These are phyloP conservation scores for Tridacna crocea DNA, from an alignment of 2,888 invertebrate species.

Conservation along the genomic window DNA sequence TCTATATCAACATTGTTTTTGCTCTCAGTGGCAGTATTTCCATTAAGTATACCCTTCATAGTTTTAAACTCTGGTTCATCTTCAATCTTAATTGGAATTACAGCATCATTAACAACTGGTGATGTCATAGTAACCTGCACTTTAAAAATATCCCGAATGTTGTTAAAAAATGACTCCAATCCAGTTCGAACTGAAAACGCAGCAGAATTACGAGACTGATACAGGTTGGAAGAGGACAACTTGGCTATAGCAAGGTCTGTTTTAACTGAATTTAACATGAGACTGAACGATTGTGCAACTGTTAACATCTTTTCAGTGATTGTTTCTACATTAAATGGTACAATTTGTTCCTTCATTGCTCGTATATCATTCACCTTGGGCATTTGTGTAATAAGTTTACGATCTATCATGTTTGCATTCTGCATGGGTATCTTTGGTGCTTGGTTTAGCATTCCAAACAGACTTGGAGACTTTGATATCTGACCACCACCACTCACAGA, in stretches of 20 bases:
- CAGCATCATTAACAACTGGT: conserved; percentile 17
- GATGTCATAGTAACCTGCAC: conserved; percentile 39
- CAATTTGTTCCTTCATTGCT: conserved; percentile 18
- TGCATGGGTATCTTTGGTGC: not conserved
- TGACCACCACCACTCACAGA: not conserved
- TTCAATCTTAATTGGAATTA: conserved; percentile 28
- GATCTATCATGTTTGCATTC: not conserved
- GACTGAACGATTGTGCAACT: conserved; percentile 54
- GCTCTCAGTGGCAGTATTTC: not conserved
- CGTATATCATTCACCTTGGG: conserved; percentile 4
- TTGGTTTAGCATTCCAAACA: conserved; percentile 3
- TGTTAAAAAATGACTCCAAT: conserved; percentile 58
- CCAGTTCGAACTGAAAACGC: conserved; percentile 53
- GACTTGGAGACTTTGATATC: not conserved
- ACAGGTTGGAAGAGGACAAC: conserved; percentile 45
- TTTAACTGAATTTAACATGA: conserved; percentile 59
- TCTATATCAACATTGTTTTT: conserved; percentile 4
- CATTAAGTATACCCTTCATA: not conserved
- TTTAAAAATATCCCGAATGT: conserved; percentile 51
- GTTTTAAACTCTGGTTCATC: conserved; percentile 25
- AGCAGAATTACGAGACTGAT: conserved; percentile 51
- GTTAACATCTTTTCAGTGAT: conserved; percentile 56
- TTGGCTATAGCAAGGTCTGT: conserved; percentile 60
- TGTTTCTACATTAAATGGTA: conserved; percentile 57
- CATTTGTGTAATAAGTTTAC: not conserved